A percentile compares a stretch with the other conserved stretches of the same genome.
Evolutionary conservation across 1,140 invertebrate genomes (phyloP).

Genomic region (Epicauta chinensis): DNA sequence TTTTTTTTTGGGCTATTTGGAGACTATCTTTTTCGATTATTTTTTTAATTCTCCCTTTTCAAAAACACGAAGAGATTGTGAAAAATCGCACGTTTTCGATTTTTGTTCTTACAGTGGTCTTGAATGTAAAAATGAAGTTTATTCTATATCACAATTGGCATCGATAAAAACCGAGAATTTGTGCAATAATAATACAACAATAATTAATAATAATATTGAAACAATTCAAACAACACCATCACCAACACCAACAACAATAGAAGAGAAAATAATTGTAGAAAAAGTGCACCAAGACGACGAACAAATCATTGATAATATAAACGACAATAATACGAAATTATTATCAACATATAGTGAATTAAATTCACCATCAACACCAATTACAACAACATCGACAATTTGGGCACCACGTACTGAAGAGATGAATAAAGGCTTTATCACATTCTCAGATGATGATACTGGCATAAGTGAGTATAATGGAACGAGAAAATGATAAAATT

Average conservation of each 20-base stretch:
- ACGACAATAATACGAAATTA: slow-evolving; percentile 5
- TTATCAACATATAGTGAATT: slow-evolving; percentile 20
- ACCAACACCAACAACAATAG: background rate
- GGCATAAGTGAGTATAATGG: slow-evolving; percentile 65
- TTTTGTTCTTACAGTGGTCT: slow-evolving; percentile 64
- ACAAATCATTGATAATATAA: too few relatives aligned
- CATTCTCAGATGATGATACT: slow-evolving; percentile 77
- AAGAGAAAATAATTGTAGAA: background rate
- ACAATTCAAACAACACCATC: slow-evolving; percentile 34
- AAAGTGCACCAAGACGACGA: background rate
- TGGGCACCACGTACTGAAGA: slow-evolving; percentile 82
- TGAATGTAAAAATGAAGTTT: slow-evolving; percentile 79
- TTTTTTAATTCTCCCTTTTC: too few relatives aligned
- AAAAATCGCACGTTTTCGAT: slow-evolving; percentile 1
- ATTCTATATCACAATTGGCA: slow-evolving; percentile 65
- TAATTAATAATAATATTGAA: slow-evolving; percentile 25
- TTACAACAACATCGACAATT: slow-evolving; percentile 66
- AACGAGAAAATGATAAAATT: too few relatives aligned
- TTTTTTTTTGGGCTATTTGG: too few relatives aligned
- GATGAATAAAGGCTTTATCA: slow-evolving; percentile 89
- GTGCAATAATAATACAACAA: slow-evolving; percentile 8
- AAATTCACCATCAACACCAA: slow-evolving; percentile 41
- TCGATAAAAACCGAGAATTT: slow-evolving; percentile 35
- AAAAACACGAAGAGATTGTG: too few relatives aligned
- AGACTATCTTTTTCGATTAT: too few relatives aligned